Percentiles rank a stretch among this genome's conserved stretches.
phyloP scores from a whole-genome alignment of 2,888 invertebrate species.

The Tenthredo livida region DNA sequence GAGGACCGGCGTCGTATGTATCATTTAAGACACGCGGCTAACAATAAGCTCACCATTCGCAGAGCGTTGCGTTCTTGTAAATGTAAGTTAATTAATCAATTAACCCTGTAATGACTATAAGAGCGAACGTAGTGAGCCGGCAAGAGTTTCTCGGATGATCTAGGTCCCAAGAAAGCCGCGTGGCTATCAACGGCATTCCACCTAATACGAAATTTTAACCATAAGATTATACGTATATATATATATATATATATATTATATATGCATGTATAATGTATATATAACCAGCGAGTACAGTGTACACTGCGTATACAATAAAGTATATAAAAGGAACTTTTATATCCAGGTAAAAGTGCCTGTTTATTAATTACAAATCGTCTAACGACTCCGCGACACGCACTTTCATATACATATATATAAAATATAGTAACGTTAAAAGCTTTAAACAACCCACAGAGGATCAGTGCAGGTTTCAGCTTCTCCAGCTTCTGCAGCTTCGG shows the following conservation, averaged over 20 bases:
- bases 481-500: constrained; percentile 1
- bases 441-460: background rate
- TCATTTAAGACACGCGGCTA: constrained; percentile 26
- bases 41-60: constrained; percentile 42
- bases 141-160: constrained; percentile 24
- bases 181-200: constrained; percentile 44
- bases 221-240: background rate
- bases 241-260: background rate
- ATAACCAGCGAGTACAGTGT: background rate
- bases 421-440: background rate
- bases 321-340: constrained; percentile 6
- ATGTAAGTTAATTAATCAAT: constrained; percentile 53
- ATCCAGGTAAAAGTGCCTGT: constrained; percentile 37
- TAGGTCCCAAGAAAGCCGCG: constrained; percentile 42
- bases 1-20: constrained; percentile 8
- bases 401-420: background rate
- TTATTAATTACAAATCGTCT: constrained; percentile 37
- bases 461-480: background rate
- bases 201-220: background rate
- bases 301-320: background rate
- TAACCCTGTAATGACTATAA: constrained; percentile 52
- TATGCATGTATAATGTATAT: background rate
- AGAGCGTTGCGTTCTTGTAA: constrained; percentile 57
- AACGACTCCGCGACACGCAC: constrained; percentile 30
- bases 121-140: constrained; percentile 43